Conservation (phyloP, 2,888 invertebrate genomes). For the Stegophylla sp. region DNA sequence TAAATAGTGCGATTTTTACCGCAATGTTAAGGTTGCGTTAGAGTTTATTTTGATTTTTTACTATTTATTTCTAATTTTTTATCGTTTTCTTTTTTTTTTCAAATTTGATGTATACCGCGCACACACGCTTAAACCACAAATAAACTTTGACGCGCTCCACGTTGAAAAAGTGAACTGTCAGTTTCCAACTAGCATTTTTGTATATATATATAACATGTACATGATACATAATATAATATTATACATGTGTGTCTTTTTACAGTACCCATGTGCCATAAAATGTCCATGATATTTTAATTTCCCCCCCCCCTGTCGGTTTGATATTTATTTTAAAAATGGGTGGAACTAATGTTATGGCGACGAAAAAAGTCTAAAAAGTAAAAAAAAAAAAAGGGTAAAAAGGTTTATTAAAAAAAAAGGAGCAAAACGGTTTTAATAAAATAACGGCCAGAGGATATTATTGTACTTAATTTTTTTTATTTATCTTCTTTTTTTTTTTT, state of each 20-base stretch:
- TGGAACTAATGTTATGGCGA: neutral
- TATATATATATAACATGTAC: neutral
- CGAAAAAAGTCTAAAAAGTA: neutral
- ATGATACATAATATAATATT: too few relatives aligned
- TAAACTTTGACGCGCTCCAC: too few relatives aligned
- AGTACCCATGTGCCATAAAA: neutral
- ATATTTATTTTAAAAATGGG: constrained; percentile 11
- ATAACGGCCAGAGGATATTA: neutral
- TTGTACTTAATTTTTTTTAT: neutral
- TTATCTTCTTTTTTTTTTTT: neutral
- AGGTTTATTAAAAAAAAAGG: neutral
- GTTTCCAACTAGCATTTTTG: too few relatives aligned
- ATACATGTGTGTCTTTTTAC: neutral
- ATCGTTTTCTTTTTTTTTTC: too few relatives aligned
- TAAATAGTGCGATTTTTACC: too few relatives aligned
- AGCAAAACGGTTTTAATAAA: neutral
- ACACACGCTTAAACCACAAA: too few relatives aligned
- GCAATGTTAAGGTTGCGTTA: too few relatives aligned
- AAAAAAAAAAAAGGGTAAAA: constrained; percentile 1
- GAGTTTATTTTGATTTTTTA: too few relatives aligned
- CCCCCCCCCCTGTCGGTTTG: neutral
- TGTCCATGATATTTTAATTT: neutral
- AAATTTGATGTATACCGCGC: too few relatives aligned
- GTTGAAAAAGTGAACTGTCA: too few relatives aligned
- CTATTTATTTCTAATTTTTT: too few relatives aligned